Evolutionary conservation across 2,888 invertebrate genomes (phyloP).

Genomic region (Leptinotarsa peninsularis): DNA sequence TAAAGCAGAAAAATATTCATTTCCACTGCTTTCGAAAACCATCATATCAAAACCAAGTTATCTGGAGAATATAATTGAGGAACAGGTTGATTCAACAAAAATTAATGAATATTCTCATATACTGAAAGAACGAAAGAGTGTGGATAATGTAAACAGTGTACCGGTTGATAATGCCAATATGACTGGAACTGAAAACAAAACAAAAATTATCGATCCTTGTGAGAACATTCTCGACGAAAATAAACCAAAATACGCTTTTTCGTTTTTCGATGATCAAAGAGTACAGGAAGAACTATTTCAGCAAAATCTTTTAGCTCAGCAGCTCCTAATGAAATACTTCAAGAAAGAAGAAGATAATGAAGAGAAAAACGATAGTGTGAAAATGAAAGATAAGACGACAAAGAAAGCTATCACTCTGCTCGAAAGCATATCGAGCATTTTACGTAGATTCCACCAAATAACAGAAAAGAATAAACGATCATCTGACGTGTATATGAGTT

Average conservation of each 20-base stretch:
- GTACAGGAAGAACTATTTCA: constrained; percentile 36
- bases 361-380: not conserved
- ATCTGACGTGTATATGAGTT: constrained; percentile 27
- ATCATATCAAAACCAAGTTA: not conserved
- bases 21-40: not conserved
- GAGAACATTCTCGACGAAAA: not conserved
- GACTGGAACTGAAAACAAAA: not conserved
- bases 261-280: constrained; percentile 27
- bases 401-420: constrained; percentile 10
- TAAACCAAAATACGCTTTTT: constrained; percentile 26
- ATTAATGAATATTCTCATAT: not conserved
- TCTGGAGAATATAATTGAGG: constrained; percentile 14
- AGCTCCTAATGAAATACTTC: constrained; percentile 39
- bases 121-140: not conserved
- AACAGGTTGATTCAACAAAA: not conserved
- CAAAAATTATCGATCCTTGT: not conserved
- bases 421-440: constrained; percentile 6
- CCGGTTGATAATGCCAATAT: not conserved
- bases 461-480: constrained; percentile 28
- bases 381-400: not conserved
- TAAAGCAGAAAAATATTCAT: not conserved
- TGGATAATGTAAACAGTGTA: not conserved
- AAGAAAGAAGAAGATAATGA: not conserved
- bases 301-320: constrained; percentile 34
- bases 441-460: constrained; percentile 5